Percentiles rank a stretch among this genome's conserved stretches.
Conservation (phyloP, 2,113 vertebrate species). For the Scytalopus superciliaris region DNA sequence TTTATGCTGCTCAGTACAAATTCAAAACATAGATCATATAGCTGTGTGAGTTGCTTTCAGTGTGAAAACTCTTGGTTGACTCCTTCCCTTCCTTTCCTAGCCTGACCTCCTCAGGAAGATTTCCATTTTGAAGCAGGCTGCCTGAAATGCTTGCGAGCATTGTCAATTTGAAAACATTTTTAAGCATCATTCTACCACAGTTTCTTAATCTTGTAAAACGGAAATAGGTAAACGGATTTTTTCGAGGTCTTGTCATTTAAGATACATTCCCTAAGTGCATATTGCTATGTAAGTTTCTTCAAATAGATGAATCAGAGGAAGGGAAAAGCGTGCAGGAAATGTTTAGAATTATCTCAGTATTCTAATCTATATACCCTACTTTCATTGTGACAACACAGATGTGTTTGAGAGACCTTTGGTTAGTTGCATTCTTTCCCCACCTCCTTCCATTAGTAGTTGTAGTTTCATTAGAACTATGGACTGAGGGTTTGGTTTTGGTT, state of each 20-base stretch:
- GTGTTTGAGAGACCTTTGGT: background rate
- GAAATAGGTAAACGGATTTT: background rate
- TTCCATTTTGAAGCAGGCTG: background rate
- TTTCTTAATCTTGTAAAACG: background rate
- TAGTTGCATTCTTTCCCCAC: background rate
- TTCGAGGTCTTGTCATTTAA: background rate
- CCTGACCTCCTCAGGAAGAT: background rate
- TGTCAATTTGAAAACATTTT: background rate
- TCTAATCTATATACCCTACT: background rate
- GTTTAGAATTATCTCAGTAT: background rate
- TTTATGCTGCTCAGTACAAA: background rate
- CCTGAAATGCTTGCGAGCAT: background rate
- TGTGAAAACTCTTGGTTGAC: background rate
- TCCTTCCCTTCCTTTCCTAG: background rate
- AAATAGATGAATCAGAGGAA: background rate
- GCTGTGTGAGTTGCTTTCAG: background rate
- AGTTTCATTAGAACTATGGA: background rate
- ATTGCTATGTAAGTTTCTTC: background rate
- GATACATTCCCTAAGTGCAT: background rate
- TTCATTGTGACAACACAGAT: background rate
- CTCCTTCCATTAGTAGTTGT: background rate
- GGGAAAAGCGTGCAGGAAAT: background rate
- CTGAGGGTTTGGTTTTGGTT: too few relatives aligned
- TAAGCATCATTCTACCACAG: background rate
- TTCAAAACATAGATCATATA: background rate